Percentiles rank a stretch among this genome's conserved stretches.
Evolutionary conservation across 1,140 invertebrate species (phyloP).

Genomic region (Pygmarrhopalites habei): DNA sequence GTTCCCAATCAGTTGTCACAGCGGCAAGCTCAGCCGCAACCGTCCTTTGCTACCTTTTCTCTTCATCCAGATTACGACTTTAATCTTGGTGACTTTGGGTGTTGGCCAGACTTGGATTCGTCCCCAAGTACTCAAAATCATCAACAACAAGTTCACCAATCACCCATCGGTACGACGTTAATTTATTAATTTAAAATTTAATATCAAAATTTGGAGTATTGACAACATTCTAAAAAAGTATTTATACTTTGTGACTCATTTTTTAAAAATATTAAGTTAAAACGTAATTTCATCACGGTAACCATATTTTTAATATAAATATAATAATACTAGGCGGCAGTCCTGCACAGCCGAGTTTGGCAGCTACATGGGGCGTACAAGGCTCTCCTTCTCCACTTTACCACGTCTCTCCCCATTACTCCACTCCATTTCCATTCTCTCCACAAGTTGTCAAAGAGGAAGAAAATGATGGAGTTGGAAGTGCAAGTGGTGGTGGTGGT

Average conservation of each 20-base stretch:
- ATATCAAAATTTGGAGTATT: too few species aligned
- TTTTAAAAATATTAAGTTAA: background rate
- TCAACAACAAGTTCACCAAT: background rate
- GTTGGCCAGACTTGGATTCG: constrained; percentile 25
- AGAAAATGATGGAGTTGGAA: constrained; percentile 1
- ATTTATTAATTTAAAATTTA: too few species aligned
- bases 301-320: background rate
- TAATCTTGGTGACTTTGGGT: constrained; percentile 9
- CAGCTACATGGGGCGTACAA: constrained; percentile 32
- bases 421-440: constrained; percentile 15
- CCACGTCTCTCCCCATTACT: constrained; percentile 10
- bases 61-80: constrained; percentile 21
- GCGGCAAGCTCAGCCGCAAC: constrained; percentile 8
- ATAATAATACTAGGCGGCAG: background rate
- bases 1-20: background rate
- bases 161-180: constrained; percentile 4
- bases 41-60: constrained; percentile 15
- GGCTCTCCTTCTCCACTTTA: background rate
- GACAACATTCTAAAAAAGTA: too few species aligned
- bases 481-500: constrained; percentile 2
- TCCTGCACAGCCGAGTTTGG: constrained; percentile 25
- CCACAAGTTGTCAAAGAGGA: constrained; percentile 20
- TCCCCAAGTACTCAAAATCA: background rate
- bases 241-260: too few species aligned
- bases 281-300: too few species aligned